These are phyloP conservation scores for Trypoxylus dichotomus DNA, from an alignment of 1,140 invertebrate species.

Conservation along the genomic window DNA sequence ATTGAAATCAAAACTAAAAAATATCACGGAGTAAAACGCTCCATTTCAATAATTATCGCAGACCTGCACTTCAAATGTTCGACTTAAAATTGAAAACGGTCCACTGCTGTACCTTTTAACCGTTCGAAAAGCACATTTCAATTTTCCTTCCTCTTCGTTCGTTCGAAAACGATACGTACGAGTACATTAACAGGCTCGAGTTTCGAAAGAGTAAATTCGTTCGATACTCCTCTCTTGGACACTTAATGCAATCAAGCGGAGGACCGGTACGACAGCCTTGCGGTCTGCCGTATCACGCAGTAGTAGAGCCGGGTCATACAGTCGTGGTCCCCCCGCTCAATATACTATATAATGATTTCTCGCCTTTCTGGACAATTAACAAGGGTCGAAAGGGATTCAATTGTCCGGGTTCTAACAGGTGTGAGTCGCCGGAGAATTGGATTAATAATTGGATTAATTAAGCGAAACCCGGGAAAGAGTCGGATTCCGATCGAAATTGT, in stretches of 20 bases:
- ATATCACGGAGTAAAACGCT: too few relatives aligned
- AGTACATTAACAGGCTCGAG: background rate
- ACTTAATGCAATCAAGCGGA: constrained; percentile 6
- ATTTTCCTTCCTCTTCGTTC: background rate
- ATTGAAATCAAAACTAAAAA: too few relatives aligned
- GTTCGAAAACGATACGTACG: background rate
- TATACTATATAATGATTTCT: constrained; percentile 51
- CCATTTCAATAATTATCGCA: too few relatives aligned
- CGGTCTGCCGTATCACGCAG: constrained; percentile 46
- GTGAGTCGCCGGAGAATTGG: constrained; percentile 43
- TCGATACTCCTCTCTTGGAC: background rate
- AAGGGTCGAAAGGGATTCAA: constrained; percentile 53
- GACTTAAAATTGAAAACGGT: background rate
- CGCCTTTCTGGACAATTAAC: constrained; percentile 53
- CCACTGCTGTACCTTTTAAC: background rate
- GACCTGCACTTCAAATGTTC: background rate
- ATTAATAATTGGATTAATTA: constrained; percentile 47
- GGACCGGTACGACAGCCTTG: constrained; percentile 37
- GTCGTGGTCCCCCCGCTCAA: background rate
- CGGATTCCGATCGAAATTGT: constrained; percentile 16
- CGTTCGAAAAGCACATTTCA: background rate
- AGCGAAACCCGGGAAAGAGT: constrained; percentile 35
- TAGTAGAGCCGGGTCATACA: constrained; percentile 34
- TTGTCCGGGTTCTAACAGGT: constrained; percentile 53
- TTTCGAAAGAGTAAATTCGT: background rate